Evolutionary conservation across 2,797 vertebrate genomes (phyloP).

Genomic region (Sebastes kiyomatsui): DNA sequence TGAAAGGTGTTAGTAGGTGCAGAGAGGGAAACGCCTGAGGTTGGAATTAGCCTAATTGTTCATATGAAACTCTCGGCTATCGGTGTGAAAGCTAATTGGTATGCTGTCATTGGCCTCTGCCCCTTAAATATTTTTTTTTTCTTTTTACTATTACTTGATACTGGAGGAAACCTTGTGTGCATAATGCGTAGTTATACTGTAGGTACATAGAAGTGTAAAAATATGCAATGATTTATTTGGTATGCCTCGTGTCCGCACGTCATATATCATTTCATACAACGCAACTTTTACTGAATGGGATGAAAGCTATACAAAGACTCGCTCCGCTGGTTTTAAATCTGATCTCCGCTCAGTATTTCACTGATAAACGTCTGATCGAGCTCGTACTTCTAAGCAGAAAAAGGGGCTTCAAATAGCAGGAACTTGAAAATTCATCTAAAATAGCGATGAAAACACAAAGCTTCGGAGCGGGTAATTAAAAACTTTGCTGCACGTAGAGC

Average conservation of each 20-base stretch:
- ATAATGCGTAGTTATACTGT: not conserved
- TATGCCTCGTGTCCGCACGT: not conserved
- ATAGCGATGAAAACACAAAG: constrained; percentile 80
- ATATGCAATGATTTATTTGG: not conserved
- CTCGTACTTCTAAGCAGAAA: constrained; percentile 38
- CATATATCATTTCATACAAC: not conserved
- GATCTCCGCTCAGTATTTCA: constrained; percentile 36
- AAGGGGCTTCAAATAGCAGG: constrained; percentile 53
- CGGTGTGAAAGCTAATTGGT: constrained; percentile 42
- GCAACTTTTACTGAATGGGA: not conserved
- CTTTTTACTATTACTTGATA: not conserved
- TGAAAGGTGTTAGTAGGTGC: constrained; percentile 54
- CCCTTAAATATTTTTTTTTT: not conserved
- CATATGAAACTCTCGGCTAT: constrained; percentile 12
- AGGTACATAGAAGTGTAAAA: not conserved
- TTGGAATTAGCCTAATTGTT: constrained; percentile 65
- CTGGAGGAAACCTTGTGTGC: not conserved
- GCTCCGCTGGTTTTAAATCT: constrained; percentile 11
- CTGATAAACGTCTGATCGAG: constrained; percentile 55
- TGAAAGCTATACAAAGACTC: not conserved
- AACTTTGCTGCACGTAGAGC: constrained; percentile 74
- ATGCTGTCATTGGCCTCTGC: constrained; percentile 52
- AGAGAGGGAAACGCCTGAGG: constrained; percentile 46
- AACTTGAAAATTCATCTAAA: constrained; percentile 75
- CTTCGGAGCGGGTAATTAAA: constrained; percentile 81